These are phyloP conservation scores for Hydriomena furcata DNA, from an alignment of 2,888 invertebrate species.

Conservation along the genomic window DNA sequence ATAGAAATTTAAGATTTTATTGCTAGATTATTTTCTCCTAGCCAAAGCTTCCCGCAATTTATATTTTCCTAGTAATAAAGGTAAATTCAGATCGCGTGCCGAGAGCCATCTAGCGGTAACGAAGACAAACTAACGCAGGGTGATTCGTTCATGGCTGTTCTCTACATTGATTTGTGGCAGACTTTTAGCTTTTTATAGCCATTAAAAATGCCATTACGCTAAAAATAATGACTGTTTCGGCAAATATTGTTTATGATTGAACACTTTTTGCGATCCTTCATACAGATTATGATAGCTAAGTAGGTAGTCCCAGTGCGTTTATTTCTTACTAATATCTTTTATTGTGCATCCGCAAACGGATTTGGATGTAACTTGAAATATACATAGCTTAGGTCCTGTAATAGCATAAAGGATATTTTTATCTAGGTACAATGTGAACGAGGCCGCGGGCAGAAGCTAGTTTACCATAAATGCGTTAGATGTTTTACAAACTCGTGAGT, in stretches of 20 bases:
- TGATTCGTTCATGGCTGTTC: constrained; percentile 44
- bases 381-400: no score
- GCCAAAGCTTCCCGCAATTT: background rate
- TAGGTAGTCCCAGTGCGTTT: no score
- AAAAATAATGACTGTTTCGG: constrained; percentile 22
- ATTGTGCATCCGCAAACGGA: no score
- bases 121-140: constrained; percentile 59
- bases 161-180: constrained; percentile 61
- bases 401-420: no score
- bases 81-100: constrained; percentile 54
- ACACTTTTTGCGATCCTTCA: background rate
- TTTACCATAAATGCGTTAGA: no score
- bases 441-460: no score
- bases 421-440: no score
- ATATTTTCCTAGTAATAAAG: background rate
- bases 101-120: constrained; percentile 62
- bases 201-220: constrained; percentile 50
- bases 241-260: background rate
- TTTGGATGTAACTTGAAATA: no score
- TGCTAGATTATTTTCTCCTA: no score
- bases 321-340: no score
- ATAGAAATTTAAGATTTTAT: no score
- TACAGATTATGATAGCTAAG: background rate
- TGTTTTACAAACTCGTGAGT: no score
- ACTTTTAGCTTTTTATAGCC: constrained; percentile 49